Conservation (phyloP, 2,888 invertebrate species). For the Caenorhabditis sinica region DNA sequence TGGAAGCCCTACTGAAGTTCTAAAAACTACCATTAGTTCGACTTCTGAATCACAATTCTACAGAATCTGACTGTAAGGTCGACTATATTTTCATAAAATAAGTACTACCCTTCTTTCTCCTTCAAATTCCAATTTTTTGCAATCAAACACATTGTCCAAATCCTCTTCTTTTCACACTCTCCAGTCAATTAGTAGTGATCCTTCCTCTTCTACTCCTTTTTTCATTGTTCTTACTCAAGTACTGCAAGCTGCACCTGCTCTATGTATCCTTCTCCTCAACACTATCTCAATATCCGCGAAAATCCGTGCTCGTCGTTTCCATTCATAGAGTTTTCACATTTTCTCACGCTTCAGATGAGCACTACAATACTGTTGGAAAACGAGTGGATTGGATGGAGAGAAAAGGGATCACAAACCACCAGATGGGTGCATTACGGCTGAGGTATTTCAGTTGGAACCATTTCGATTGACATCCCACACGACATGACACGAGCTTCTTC, state of each 20-base stretch:
- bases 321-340: conserved; percentile 7
- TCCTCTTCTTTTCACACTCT: conserved; percentile 1
- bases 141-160: too few relatives aligned
- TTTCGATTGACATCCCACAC: conserved; percentile 13
- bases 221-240: conserved; percentile 49
- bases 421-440: conserved; percentile 56
- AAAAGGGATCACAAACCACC: conserved; percentile 1
- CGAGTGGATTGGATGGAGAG: background rate
- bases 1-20: too few relatives aligned
- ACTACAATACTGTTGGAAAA: conserved; percentile 45
- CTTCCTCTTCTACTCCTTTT: conserved; percentile 1
- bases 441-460: conserved; percentile 39
- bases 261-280: background rate
- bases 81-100: too few relatives aligned
- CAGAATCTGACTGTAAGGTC: too few relatives aligned
- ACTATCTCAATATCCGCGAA: conserved; percentile 13
- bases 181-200: conserved; percentile 30
- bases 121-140: too few relatives aligned
- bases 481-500: conserved; percentile 32
- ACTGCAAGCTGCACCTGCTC: conserved; percentile 45
- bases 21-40: too few relatives aligned
- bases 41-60: too few relatives aligned
- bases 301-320: conserved; percentile 27
- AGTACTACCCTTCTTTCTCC: too few relatives aligned
- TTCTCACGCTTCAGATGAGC: conserved; percentile 58